Conservation (phyloP, 2,113 vertebrate genomes). For the Sialia sialis region DNA sequence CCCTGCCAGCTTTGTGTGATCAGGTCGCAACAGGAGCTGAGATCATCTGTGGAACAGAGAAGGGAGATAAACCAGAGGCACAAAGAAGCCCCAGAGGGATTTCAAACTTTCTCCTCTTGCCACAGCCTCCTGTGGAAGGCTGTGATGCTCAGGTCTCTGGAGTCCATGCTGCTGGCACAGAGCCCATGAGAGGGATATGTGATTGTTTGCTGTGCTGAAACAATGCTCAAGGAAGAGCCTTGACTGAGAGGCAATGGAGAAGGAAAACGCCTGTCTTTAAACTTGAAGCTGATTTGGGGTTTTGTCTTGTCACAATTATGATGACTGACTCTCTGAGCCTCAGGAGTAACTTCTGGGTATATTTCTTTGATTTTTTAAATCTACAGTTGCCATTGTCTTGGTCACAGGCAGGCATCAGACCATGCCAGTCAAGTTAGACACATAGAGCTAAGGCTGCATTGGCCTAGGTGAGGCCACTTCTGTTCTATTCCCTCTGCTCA, state of each 20-base stretch:
- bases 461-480: background rate
- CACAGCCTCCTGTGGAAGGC: fast-evolving
- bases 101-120: conserved; percentile 5
- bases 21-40: background rate
- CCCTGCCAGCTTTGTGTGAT: background rate
- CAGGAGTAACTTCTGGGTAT: background rate
- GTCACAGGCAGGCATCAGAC: background rate
- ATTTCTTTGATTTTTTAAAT: background rate
- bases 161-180: background rate
- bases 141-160: background rate
- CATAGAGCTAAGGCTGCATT: background rate
- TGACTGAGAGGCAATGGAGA: background rate
- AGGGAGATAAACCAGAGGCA: background rate
- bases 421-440: background rate
- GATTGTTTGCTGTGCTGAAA: background rate
- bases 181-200: background rate
- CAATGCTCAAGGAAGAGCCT: background rate
- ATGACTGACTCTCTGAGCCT: background rate
- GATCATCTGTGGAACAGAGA: background rate
- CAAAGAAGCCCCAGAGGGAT: background rate
- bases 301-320: background rate
- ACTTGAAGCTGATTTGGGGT: background rate
- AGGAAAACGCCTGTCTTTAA: background rate
- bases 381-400: background rate
- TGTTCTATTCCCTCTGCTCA: background rate